phyloP scores from a whole-genome alignment of 92 coral and sea anemone species.

The Porites divaricata region DNA sequence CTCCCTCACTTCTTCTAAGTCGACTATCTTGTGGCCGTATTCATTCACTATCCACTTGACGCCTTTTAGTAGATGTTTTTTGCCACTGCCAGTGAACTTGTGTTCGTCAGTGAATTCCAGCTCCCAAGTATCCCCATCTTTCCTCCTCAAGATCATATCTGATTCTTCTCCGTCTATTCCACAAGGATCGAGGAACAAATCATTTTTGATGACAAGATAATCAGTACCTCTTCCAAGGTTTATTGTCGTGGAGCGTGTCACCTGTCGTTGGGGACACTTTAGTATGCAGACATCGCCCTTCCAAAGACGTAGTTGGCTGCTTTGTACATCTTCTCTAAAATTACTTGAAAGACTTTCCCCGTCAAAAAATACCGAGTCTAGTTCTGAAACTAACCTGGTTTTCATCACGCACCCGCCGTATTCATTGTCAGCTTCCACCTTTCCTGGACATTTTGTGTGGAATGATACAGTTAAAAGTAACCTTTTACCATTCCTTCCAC shows the following conservation, averaged over 20 bases:
- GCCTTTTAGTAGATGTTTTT: not conserved
- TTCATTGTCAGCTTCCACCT: not conserved
- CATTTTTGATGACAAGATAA: not conserved
- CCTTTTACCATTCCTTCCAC: not conserved
- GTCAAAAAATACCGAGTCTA: not conserved
- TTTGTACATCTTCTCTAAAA: not conserved
- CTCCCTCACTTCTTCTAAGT: not conserved
- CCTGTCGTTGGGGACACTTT: not conserved
- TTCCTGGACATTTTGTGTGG: not conserved
- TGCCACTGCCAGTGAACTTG: not conserved
- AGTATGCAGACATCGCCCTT: not conserved
- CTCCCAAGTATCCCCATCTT: not conserved
- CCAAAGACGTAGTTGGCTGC: not conserved
- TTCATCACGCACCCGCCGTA: not conserved
- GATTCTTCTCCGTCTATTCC: conserved; percentile 7
- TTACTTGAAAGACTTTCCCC: not conserved
- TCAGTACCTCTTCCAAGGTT: conserved; percentile 7
- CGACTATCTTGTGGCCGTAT: conserved; percentile 1
- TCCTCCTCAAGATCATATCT: conserved; percentile 10
- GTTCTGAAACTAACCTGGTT: not conserved
- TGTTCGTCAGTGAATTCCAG: not conserved
- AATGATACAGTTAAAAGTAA: not conserved
- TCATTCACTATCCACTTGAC: conserved; percentile 13
- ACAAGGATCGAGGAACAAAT: conserved; percentile 27
- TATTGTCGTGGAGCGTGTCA: not conserved